Evolutionary conservation across 2,797 vertebrate genomes (phyloP), one percentile per base, ranked within the genome.

Genomic region (Carduelis carduelis): DNA sequence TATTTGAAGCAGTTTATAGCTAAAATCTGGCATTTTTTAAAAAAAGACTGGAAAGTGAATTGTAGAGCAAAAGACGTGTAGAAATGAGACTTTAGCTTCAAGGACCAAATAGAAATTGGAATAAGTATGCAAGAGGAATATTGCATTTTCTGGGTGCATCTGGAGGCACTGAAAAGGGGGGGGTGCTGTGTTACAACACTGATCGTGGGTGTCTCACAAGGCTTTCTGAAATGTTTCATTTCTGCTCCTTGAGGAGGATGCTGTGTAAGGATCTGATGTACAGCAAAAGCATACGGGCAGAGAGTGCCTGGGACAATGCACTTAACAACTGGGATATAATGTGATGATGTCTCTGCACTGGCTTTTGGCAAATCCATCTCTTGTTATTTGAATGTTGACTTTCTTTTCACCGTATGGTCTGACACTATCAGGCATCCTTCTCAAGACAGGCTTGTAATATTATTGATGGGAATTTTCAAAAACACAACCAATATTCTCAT

Each of bases 1-100:
- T 93, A 90, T 85, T 91, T 92, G 56, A 86, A 85, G 56, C 50
- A 56, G n/a, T 89, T 96, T 87, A 59, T 77, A 81, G 57, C 34
- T 90, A 46, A 49, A 87, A 77, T 89, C 35, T 83, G 59, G 24
- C 26, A 4, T 37, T 37, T 37, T 49, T 11, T 69, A 86, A 83
- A 55, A n/a, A 74, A 71, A 63, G 41, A 46, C 13, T 0, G 4
- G 61, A 53, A 37, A 39, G 35, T 69, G 68, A 92, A 79, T 92
- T 93, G 68, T 30, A 61, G 53, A 94, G 60, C 30, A 77, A 79
- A 50, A 9, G 17, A 53, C 9, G 4, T 20, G 46, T 37, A 78
- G 47, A 89, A 66, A 79, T 4, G 23, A 92, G 35, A 77, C 88
- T 72, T 94, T 94, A 37, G 24, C 90, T 90, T 87, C 35, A 35